Evolutionary conservation across 2,888 invertebrate species (phyloP).

Genomic region (Yponomeuta evonymella): DNA sequence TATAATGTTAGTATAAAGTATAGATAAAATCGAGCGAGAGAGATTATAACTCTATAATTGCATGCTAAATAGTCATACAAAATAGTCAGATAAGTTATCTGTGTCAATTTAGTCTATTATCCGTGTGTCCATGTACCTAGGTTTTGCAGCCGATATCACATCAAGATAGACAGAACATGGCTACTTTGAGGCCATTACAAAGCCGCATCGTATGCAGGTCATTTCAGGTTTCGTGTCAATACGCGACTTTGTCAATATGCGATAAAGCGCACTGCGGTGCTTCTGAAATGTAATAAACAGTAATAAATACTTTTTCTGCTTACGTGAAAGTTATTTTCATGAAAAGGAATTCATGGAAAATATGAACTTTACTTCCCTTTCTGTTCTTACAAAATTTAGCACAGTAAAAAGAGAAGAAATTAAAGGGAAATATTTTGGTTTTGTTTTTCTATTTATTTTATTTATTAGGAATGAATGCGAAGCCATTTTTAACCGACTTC

Average conservation of each 20-base stretch:
- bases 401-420: too few relatives aligned
- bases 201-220: neutral
- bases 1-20: too few relatives aligned
- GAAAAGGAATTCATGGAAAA: too few relatives aligned
- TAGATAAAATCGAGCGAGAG: neutral
- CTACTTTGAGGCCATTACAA: neutral
- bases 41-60: neutral
- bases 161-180: neutral
- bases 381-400: too few relatives aligned
- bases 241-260: slow-evolving; percentile 1
- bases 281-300: neutral
- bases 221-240: neutral
- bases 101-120: neutral
- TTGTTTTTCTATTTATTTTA: too few relatives aligned
- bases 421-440: too few relatives aligned
- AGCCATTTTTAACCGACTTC: too few relatives aligned
- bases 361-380: too few relatives aligned
- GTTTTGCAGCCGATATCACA: neutral
- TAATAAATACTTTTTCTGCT: neutral
- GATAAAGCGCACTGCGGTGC: slow-evolving; percentile 26
- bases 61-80: neutral
- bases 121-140: neutral
- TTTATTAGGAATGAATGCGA: too few relatives aligned
- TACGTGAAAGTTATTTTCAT: too few relatives aligned
- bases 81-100: neutral